phyloP scores from a whole-genome alignment of 1,140 invertebrate genomes.

The Tetranychus urticae region DNA sequence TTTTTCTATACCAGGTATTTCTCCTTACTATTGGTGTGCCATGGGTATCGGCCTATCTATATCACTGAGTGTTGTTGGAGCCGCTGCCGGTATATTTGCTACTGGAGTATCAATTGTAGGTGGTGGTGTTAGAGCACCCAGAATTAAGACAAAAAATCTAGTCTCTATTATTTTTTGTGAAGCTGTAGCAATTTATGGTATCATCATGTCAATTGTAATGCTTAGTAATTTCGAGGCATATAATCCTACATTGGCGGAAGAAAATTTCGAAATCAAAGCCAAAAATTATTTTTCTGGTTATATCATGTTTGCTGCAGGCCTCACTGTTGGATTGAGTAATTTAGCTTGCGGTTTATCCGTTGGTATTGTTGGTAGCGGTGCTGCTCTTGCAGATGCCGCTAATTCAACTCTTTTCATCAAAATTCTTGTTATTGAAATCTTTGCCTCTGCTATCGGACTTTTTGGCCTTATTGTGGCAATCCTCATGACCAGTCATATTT shows the following conservation, averaged over 20 bases:
- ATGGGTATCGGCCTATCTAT: slow-evolving; percentile 79
- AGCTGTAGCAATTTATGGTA: slow-evolving; percentile 94
- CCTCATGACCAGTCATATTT: slow-evolving; percentile 45
- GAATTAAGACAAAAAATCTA: slow-evolving; percentile 97
- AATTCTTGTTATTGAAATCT: slow-evolving; percentile 93
- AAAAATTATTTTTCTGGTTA: slow-evolving; percentile 30
- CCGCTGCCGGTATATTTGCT: slow-evolving; percentile 83
- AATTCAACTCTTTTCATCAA: slow-evolving; percentile 85
- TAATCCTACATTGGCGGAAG: slow-evolving; percentile 1
- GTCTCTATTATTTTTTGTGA: slow-evolving; percentile 98
- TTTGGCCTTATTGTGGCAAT: slow-evolving; percentile 96
- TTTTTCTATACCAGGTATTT: slow-evolving; percentile 29
- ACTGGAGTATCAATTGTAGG: slow-evolving; percentile 89
- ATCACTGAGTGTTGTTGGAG: slow-evolving; percentile 82
- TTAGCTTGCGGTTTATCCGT: slow-evolving; percentile 85
- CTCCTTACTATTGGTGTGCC: slow-evolving; percentile 79
- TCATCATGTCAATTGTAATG: slow-evolving; percentile 89
- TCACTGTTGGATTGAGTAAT: slow-evolving; percentile 80
- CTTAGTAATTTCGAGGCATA: slow-evolving; percentile 40
- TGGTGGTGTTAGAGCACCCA: slow-evolving; percentile 88
- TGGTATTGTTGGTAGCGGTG: slow-evolving; percentile 81
- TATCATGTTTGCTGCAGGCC: slow-evolving; percentile 79
- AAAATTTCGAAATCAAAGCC: background rate
- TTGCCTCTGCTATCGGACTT: slow-evolving; percentile 87
- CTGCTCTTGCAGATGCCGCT: slow-evolving; percentile 81